phyloP scores from a whole-genome alignment of 2,888 invertebrate species.

The Blastobasis adustella region DNA sequence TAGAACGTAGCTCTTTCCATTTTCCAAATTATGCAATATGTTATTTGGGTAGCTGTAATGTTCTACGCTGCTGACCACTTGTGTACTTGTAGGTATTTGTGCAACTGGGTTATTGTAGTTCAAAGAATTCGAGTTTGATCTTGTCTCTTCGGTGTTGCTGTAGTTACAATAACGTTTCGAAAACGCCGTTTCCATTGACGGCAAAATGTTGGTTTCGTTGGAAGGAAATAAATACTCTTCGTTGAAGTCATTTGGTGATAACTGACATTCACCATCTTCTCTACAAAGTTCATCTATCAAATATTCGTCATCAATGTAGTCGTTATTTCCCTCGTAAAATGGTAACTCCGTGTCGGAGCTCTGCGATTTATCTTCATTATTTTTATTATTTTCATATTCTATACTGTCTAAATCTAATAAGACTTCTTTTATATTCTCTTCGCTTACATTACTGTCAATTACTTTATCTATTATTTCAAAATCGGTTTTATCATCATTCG shows the following conservation, averaged over 20 bases:
- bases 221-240: slow-evolving; percentile 45
- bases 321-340: slow-evolving; percentile 41
- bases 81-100: slow-evolving; percentile 22
- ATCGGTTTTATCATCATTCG: slow-evolving; percentile 31
- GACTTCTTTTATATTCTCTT: slow-evolving; percentile 65
- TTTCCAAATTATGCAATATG: slow-evolving; percentile 53
- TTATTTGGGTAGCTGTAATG: slow-evolving; percentile 68
- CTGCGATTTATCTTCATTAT: slow-evolving; percentile 34
- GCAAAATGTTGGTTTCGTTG: slow-evolving; percentile 50
- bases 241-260: slow-evolving; percentile 51
- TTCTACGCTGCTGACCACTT: slow-evolving; percentile 45
- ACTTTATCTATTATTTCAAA: slow-evolving; percentile 58
- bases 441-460: slow-evolving; percentile 53
- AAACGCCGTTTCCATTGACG: slow-evolving; percentile 63
- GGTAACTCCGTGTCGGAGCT: slow-evolving; percentile 26
- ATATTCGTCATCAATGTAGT: slow-evolving; percentile 66
- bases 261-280: slow-evolving; percentile 54
- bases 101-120: slow-evolving; percentile 13
- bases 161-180: slow-evolving; percentile 55
- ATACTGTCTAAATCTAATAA: slow-evolving; percentile 59
- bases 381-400: slow-evolving; percentile 49
- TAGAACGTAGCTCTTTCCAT: slow-evolving; percentile 46
- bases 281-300: slow-evolving; percentile 64
- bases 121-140: slow-evolving; percentile 5
- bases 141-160: slow-evolving; percentile 32